These are phyloP conservation scores for Anhinga anhinga DNA, from an alignment of 2,113 vertebrate species.

Conservation along the genomic window DNA sequence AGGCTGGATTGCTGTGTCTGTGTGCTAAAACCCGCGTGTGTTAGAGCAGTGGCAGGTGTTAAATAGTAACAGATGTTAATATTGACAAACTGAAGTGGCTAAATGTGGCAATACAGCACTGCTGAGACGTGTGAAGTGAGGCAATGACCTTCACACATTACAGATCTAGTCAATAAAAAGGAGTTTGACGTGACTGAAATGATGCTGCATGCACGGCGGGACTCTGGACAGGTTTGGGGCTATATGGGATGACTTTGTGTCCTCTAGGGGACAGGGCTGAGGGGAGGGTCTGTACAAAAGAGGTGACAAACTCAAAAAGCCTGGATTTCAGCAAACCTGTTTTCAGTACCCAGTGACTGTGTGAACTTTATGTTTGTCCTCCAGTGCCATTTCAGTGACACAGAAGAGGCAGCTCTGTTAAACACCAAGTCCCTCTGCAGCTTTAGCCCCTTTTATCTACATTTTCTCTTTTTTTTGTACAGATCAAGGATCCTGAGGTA, in stretches of 20 bases:
- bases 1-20: background rate
- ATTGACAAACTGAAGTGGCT: constrained; percentile 64
- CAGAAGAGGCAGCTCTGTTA: background rate
- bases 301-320: rapidly evolving
- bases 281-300: background rate
- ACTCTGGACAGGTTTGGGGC: rapidly evolving
- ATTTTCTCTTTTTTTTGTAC: background rate
- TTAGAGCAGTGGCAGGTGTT: constrained; percentile 46
- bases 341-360: background rate
- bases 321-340: background rate
- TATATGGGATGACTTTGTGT: rapidly evolving
- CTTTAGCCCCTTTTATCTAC: background rate
- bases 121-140: constrained; percentile 51
- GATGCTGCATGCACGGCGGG: rapidly evolving
- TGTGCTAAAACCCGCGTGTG: background rate
- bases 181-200: background rate
- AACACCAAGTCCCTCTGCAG: background rate
- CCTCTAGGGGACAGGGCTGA: background rate
- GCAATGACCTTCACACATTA: constrained; percentile 44
- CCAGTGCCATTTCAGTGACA: background rate
- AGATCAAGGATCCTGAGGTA: background rate
- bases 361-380: background rate
- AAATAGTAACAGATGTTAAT: constrained; percentile 67
- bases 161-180: background rate
- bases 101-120: constrained; percentile 55